Conservation (phyloP, 2,113 vertebrate species). For the Natator depressus region DNA sequence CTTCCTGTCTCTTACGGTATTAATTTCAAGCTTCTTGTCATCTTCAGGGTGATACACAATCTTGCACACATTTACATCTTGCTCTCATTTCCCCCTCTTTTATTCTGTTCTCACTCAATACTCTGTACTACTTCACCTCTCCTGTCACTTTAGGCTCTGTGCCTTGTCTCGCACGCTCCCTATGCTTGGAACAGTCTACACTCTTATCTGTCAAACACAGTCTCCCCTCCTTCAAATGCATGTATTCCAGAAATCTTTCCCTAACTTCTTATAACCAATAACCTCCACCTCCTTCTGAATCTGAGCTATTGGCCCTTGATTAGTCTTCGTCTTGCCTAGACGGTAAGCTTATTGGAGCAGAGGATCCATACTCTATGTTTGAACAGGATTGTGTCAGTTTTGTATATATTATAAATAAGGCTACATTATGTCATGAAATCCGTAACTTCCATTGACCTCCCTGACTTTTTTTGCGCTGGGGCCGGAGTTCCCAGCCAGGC, state of each 20-base stretch:
- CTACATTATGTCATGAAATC: no score
- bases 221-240: background rate
- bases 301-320: conserved; percentile 3
- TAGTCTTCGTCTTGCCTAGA: background rate
- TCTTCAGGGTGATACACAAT: background rate
- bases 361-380: background rate
- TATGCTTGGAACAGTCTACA: background rate
- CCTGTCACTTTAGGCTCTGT: background rate
- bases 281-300: conserved; percentile 22
- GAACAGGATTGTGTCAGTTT: background rate
- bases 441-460: no score
- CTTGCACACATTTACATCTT: background rate
- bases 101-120: background rate
- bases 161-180: background rate
- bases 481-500: no score
- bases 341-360: background rate
- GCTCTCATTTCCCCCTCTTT: background rate
- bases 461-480: no score
- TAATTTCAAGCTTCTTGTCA: background rate
- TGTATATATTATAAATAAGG: background rate
- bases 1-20: background rate
- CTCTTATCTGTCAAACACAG: background rate
- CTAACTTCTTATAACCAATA: background rate
- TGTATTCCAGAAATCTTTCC: background rate
- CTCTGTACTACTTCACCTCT: background rate